Evolutionary conservation across 2,888 invertebrate genomes (phyloP).

Genomic region (Rhagonycha fulva): DNA sequence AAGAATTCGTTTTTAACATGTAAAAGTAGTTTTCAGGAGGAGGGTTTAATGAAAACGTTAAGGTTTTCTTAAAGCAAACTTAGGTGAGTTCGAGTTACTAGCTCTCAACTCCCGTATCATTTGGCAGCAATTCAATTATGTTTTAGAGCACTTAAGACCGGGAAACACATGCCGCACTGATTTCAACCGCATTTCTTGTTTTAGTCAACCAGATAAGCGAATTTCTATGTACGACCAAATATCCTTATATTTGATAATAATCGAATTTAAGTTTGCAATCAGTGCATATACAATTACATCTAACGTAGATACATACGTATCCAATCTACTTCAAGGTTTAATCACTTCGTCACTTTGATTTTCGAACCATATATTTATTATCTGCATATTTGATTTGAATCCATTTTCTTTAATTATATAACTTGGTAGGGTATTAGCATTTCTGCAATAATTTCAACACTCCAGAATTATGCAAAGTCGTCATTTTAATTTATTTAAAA

Average conservation of each 20-base stretch:
- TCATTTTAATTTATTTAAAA: background rate
- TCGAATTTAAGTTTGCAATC: background rate
- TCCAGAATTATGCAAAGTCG: background rate
- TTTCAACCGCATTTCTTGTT: constrained; percentile 16
- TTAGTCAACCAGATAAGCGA: constrained; percentile 11
- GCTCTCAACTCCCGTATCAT: constrained; percentile 18
- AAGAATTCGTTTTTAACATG: background rate
- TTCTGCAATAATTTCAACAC: background rate
- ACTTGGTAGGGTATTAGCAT: background rate
- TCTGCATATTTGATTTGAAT: background rate
- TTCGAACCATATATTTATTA: background rate
- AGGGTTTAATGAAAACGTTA: constrained; percentile 10
- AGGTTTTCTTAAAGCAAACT: constrained; percentile 11
- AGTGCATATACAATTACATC: background rate
- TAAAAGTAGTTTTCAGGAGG: background rate
- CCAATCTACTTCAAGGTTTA: background rate
- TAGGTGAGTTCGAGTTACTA: constrained; percentile 19
- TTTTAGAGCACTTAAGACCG: constrained; percentile 22
- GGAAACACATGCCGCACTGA: constrained; percentile 20
- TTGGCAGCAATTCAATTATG: constrained; percentile 21
- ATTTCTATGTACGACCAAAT: constrained; percentile 1
- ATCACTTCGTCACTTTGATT: background rate
- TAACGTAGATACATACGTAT: background rate
- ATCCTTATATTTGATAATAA: background rate
- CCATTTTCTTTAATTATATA: background rate